A percentile compares a stretch with the other conserved stretches of the same genome.
Evolutionary conservation across 1,140 invertebrate genomes (phyloP).

Genomic region (Neodiprion virginianus): DNA sequence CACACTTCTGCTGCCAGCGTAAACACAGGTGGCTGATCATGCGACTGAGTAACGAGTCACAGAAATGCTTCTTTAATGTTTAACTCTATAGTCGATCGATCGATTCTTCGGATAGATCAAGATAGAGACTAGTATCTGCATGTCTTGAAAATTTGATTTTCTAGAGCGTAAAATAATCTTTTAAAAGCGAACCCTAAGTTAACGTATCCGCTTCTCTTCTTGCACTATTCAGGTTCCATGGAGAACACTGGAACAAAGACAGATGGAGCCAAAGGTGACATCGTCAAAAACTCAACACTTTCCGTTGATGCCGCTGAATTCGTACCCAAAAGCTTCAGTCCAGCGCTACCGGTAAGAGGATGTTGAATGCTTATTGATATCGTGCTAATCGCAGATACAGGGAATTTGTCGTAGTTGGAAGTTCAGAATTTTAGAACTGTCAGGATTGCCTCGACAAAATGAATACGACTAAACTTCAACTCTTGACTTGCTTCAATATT

Average conservation of each 20-base stretch:
- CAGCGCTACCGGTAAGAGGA: neutral
- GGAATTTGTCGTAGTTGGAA: too few relatives aligned
- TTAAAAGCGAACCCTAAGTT: constrained; percentile 8
- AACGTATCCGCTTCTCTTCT: too few relatives aligned
- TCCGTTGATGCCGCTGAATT: constrained; percentile 48
- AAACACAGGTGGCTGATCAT: constrained; percentile 3
- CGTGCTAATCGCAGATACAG: neutral
- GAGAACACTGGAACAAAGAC: neutral
- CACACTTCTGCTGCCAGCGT: constrained; percentile 16
- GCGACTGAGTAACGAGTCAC: neutral
- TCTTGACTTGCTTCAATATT: too few relatives aligned
- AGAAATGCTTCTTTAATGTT: constrained; percentile 9
- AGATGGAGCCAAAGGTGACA: constrained; percentile 19
- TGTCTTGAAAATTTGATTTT: constrained; percentile 4
- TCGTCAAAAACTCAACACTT: constrained; percentile 43
- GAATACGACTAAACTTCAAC: too few relatives aligned
- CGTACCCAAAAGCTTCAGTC: constrained; percentile 35
- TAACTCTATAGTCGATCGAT: too few relatives aligned
- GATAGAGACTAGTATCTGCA: neutral
- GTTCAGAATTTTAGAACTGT: too few relatives aligned
- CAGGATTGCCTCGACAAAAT: too few relatives aligned
- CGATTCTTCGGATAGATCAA: too few relatives aligned
- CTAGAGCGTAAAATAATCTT: constrained; percentile 10
- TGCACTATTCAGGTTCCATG: neutral
- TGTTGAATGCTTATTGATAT: neutral